A percentile compares a stretch with the other conserved stretches of the same genome.
Conservation (phyloP, 2,888 invertebrate species). For the Oasisia sp. region DNA sequence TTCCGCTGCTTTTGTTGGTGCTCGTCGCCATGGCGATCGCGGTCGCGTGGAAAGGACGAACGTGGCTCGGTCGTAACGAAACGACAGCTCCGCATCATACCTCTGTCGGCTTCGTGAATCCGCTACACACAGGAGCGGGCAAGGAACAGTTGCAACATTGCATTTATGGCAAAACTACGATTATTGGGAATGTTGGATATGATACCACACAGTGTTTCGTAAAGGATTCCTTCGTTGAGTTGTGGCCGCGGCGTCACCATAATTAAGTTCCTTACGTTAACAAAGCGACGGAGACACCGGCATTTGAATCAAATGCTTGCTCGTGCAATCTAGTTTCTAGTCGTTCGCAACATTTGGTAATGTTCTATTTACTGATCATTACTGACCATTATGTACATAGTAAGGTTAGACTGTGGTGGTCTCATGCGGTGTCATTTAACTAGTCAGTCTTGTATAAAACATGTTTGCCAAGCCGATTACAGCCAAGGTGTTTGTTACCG, state of each 20-base stretch:
- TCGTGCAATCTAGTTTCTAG: too few species aligned
- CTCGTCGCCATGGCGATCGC: neutral
- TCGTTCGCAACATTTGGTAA: too few species aligned
- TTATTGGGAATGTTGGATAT: neutral
- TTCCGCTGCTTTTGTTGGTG: neutral
- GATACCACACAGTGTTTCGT: neutral
- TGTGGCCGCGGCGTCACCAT: neutral
- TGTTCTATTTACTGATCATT: neutral
- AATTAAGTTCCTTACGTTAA: neutral
- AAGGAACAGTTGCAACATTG: neutral
- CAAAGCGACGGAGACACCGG: neutral
- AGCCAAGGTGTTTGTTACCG: too few species aligned
- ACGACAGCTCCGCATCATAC: neutral
- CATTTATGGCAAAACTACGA: neutral
- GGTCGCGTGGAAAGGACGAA: conserved; percentile 9
- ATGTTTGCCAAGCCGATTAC: too few species aligned
- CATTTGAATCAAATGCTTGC: neutral
- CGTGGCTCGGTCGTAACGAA: neutral
- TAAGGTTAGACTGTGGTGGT: too few species aligned
- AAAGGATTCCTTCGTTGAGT: neutral
- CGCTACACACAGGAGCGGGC: neutral
- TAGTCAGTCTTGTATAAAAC: too few species aligned
- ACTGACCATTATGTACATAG: neutral
- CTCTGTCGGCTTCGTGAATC: neutral
- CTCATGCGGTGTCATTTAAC: too few species aligned